phyloP scores from a whole-genome alignment of 2,888 invertebrate genomes.

The Unio pictorum region DNA sequence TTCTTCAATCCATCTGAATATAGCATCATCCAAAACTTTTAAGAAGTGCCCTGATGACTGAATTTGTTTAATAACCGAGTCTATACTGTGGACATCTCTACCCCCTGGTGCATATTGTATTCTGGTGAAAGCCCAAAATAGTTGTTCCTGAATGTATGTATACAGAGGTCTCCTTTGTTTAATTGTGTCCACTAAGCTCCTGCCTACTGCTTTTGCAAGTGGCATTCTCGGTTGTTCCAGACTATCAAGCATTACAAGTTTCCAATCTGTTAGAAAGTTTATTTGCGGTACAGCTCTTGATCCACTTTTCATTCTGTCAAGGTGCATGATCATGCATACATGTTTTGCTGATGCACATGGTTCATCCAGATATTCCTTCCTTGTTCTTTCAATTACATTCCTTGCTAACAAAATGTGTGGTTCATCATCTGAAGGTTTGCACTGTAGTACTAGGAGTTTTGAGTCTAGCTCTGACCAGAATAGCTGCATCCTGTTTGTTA shows the following conservation, averaged over 20 bases:
- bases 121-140: conserved; percentile 42
- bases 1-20: no score
- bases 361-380: neutral
- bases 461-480: conserved; percentile 16
- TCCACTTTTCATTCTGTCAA: neutral
- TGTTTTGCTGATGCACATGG: neutral
- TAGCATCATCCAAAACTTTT: neutral
- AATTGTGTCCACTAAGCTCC: conserved; percentile 20
- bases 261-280: conserved; percentile 42
- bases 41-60: conserved; percentile 9
- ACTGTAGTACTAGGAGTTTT: conserved; percentile 17
- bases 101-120: conserved; percentile 29
- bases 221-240: conserved; percentile 20
- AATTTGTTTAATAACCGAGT: conserved; percentile 18
- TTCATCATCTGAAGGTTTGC: conserved; percentile 14
- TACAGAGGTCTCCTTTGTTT: conserved; percentile 15
- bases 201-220: conserved; percentile 14
- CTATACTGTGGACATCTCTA: conserved; percentile 25
- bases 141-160: conserved; percentile 24
- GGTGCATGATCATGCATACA: neutral
- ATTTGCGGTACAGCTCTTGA: conserved; percentile 17
- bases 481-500: conserved; percentile 7
- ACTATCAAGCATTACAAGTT: conserved; percentile 32
- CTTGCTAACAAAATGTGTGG: conserved; percentile 20
- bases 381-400: conserved; percentile 14